Conservation (phyloP, 2,888 invertebrate genomes). For the Cryptosula pallasiana region DNA sequence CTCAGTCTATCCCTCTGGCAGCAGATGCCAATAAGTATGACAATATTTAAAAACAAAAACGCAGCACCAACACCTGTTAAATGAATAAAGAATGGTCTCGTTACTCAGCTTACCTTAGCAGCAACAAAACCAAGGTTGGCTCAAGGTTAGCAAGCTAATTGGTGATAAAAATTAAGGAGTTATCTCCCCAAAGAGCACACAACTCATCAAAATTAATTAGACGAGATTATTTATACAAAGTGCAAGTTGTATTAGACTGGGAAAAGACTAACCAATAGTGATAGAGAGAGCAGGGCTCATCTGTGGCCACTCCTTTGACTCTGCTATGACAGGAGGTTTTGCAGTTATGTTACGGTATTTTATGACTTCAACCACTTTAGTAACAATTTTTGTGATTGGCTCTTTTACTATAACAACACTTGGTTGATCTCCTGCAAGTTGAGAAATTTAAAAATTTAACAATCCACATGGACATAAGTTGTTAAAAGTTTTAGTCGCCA, state of each 20-base stretch:
- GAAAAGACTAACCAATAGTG: slow-evolving; percentile 15
- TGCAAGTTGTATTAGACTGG: no score
- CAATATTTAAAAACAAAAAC: slow-evolving; percentile 79
- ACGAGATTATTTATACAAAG: no score
- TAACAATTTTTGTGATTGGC: neutral
- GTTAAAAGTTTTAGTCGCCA: no score
- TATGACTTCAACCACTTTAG: slow-evolving; percentile 13
- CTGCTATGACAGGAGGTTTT: neutral
- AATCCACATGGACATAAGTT: no score
- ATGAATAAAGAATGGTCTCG: neutral
- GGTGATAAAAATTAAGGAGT: no score
- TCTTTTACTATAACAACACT: neutral
- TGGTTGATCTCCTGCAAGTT: no score
- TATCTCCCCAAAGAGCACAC: no score
- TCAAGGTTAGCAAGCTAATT: no score
- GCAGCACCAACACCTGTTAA: slow-evolving; percentile 86
- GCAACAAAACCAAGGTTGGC: no score
- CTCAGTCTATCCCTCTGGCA: slow-evolving; percentile 63
- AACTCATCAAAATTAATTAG: no score
- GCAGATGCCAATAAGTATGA: slow-evolving; percentile 90
- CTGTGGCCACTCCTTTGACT: neutral
- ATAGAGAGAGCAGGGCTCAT: neutral
- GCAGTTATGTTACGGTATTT: neutral
- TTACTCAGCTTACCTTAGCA: neutral
- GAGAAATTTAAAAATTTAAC: no score